These are phyloP conservation scores for Galerucella calmariensis DNA, from an alignment of 2,888 invertebrate genomes.

Conservation along the genomic window DNA sequence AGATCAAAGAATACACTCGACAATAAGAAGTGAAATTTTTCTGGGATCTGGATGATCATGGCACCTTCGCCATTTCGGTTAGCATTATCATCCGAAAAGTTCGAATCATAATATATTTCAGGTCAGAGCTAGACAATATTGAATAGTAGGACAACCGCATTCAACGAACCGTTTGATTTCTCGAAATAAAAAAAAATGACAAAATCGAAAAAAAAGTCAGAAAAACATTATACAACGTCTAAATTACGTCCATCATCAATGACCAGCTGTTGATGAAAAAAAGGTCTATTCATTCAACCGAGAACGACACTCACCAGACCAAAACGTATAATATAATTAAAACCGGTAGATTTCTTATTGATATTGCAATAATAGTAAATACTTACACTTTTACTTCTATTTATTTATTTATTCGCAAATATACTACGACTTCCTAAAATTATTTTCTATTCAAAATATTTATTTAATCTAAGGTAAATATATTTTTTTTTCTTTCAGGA, in stretches of 20 bases:
- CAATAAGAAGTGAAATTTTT: too few relatives aligned
- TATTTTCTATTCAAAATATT: too few relatives aligned
- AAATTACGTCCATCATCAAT: constrained; percentile 33
- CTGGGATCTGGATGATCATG: too few relatives aligned
- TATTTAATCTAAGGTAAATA: too few relatives aligned
- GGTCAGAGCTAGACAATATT: constrained; percentile 9
- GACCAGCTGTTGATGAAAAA: constrained; percentile 19
- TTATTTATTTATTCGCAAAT: not conserved
- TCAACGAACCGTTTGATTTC: constrained; percentile 26
- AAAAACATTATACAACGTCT: constrained; percentile 34
- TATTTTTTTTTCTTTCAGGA: constrained; percentile 52
- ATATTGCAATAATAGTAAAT: constrained; percentile 22
- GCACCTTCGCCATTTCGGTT: not conserved
- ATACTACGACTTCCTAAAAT: too few relatives aligned
- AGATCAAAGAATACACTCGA: too few relatives aligned
- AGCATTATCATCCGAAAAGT: not conserved
- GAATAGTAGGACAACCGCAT: constrained; percentile 20
- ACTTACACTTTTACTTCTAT: constrained; percentile 21
- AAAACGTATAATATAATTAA: constrained; percentile 32
- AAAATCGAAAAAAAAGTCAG: not conserved
- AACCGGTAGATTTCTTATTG: constrained; percentile 20
- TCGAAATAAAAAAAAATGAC: constrained; percentile 14
- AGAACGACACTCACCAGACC: constrained; percentile 25
- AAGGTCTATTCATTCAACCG: constrained; percentile 30
- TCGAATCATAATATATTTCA: constrained; percentile 10